These are phyloP conservation scores for Eilema depressum DNA, from an alignment of 2,888 invertebrate genomes.

Conservation along the genomic window DNA sequence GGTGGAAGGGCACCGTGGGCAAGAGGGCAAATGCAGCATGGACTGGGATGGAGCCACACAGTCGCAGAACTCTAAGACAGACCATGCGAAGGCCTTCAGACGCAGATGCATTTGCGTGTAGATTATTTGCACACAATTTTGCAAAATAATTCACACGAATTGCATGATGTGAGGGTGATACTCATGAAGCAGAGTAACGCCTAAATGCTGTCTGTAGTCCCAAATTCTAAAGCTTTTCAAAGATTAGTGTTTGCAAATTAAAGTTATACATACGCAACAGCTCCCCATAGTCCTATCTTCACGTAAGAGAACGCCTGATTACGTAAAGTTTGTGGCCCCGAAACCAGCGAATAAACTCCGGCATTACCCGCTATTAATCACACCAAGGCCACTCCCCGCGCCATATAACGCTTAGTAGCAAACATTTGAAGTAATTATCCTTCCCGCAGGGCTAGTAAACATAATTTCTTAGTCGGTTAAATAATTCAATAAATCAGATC, in stretches of 20 bases:
- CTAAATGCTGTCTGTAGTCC: too few species aligned
- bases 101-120: too few species aligned
- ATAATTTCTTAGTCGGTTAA: background rate
- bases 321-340: background rate
- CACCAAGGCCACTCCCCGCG: background rate
- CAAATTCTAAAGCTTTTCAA: background rate
- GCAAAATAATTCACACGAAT: too few species aligned
- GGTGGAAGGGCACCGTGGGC: too few species aligned
- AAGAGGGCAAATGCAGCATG: too few species aligned
- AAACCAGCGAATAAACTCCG: background rate
- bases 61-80: too few species aligned
- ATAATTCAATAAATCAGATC: slow-evolving; percentile 11
- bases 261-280: background rate
- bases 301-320: background rate
- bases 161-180: too few species aligned
- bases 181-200: too few species aligned
- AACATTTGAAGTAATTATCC: background rate
- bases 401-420: background rate
- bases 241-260: background rate
- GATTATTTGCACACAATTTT: too few species aligned
- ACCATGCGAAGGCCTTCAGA: too few species aligned
- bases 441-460: background rate
- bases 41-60: too few species aligned
- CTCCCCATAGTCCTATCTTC: background rate
- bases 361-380: background rate